Base-by-base conservation (phyloP, 2,888 invertebrate genomes). In the Selenia dentaria region DNA sequence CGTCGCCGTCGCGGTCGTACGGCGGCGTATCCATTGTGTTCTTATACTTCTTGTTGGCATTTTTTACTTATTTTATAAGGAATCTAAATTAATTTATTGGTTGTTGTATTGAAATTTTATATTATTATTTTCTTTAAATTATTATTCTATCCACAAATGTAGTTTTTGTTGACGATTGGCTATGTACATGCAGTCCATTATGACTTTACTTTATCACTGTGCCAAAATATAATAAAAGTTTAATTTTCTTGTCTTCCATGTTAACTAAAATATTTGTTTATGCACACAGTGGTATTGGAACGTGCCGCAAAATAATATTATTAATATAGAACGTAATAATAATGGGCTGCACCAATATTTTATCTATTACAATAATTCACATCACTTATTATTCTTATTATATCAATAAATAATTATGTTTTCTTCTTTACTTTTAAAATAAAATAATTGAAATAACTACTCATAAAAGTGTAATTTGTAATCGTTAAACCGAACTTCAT, bases 1-100 rank as follows among this genome's bases (percentile, higher is more conserved):
- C 55, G 62, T 59, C 62, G 62, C 70, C 55, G 62, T 43, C 53
- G 45, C 24, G 69, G 64, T 44, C 53, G 45, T 28, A 69, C 64
- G 57, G 49, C 59, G 67, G 79, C 85, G 81, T 84, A 82, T 82
- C 64, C 83, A 74, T 88, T 90, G 90, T 90, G 89, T 90, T 89
- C 89, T 86, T 71, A 44, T 87, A 88, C 85, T 88, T 88, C 89
- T 90, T 90, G 90, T 90, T 90, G 90, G 90, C 87, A 84, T 88
- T 89, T 16, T 71, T 87, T 88, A 88, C 89, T 89, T 90, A 89
- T 89, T 88, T 89, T 89, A 85, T 90, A 89, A 88, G 90, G 79
- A 80, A 66, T 79, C 89, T 84, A 90, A 90, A 90, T 90, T 90
- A 90, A 89, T 89, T 90, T 90, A 90, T 89, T 89, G 90, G 90